Evolutionary conservation across 2,113 vertebrate genomes (phyloP), one percentile per base, ranked within the genome.

Genomic region (Sinosuthora webbiana): DNA sequence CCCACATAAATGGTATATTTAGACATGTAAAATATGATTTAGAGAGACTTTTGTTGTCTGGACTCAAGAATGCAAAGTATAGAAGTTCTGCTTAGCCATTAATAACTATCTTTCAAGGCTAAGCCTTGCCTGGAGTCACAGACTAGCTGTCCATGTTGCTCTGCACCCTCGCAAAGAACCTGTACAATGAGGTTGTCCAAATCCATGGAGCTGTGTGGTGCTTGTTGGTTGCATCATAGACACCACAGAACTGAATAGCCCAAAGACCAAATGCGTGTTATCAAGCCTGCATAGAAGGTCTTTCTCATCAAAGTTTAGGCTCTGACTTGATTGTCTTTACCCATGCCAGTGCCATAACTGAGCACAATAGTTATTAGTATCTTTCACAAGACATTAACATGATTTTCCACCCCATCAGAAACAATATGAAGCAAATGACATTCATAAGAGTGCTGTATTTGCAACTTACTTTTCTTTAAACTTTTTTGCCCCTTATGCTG

Each of bases 141-240:
- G 15, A 23, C 12, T 69, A 74, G 27, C 47, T 33, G 22, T 82
- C 31, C 7, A 1, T 82, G 13, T 79, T 63, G 25, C 28, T 85
- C 44, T 75, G 39, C 20, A 47, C 7, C 22, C 25, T 80, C 0
- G 0, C 35, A 55, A 50, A n/a, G 79, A 68, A 67, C 22, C 27
- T 71, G 20, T 47, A 24, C 65, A 80, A 39, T 33, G 39, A 83
- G 13, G 12, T 68, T 75, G n/a, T 35, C 47, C 35, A 21, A 27
- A 49, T 45, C 28, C 1, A 0, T 19, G 1, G 37, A 39, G 16
- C 11, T 68, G 10, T 33, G 2, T 23, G 25, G 30, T 44, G 64
- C 19, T 39, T 28, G 24, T 62, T 52, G 64, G 49, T 44, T 74
- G 11, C 11, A 22, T 57, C 16, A 21, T 2, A 57, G 79, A 37